Evolutionary conservation across 1,140 invertebrate species (phyloP).

Genomic region (Bursaphelenchus mucronatus): DNA sequence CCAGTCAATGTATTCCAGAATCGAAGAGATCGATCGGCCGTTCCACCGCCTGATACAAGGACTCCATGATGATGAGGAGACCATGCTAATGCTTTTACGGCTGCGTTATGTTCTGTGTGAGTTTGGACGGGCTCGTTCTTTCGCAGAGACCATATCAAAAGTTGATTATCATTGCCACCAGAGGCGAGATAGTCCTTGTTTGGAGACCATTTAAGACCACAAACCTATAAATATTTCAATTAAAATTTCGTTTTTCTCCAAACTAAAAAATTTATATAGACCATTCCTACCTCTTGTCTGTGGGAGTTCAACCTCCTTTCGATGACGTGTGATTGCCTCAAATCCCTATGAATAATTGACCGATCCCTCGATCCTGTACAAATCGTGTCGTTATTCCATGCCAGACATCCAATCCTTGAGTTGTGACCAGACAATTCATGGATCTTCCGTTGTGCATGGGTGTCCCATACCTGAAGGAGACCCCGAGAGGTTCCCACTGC

Average conservation of each 20-base stretch:
- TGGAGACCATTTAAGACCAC: conserved; percentile 92
- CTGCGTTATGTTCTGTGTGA: conserved; percentile 93
- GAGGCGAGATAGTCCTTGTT: conserved; percentile 96
- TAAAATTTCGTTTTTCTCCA: conserved; percentile 75
- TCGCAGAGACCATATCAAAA: conserved; percentile 95
- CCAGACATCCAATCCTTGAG: conserved; percentile 76
- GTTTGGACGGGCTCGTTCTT: conserved; percentile 83
- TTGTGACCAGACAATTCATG: conserved; percentile 85
- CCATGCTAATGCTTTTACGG: conserved; percentile 99
- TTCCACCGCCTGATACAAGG: conserved; percentile 89
- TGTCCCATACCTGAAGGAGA: conserved; percentile 63
- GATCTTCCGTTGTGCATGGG: conserved; percentile 84
- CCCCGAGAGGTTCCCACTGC: conserved; percentile 85
- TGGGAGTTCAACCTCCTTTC: conserved; percentile 79
- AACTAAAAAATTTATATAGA: conserved; percentile 68
- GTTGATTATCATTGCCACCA: conserved; percentile 95
- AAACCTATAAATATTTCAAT: conserved; percentile 63
- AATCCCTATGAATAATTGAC: conserved; percentile 87
- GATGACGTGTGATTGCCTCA: conserved; percentile 75
- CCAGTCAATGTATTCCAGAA: conserved; percentile 99
- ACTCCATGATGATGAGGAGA: conserved; percentile 97
- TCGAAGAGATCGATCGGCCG: conserved; percentile 90
- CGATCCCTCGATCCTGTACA: conserved; percentile 92
- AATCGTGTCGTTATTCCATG: conserved; percentile 92
- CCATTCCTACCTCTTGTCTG: conserved; percentile 94